These are phyloP conservation scores for Lucinisca nassula DNA, from an alignment of 2,888 invertebrate species.

Conservation along the genomic window DNA sequence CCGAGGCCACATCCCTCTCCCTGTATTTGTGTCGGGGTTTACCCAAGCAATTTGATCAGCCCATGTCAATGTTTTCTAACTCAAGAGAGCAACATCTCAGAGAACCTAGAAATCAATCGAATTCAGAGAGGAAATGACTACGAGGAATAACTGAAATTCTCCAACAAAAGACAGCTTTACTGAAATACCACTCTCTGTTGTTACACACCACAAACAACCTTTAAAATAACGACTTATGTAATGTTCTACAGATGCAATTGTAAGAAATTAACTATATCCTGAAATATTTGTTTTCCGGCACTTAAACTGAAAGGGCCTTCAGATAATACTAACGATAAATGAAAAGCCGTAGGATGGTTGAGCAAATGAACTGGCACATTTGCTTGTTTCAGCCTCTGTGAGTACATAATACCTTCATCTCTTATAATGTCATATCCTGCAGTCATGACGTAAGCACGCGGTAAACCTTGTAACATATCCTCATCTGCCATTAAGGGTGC, in stretches of 20 bases:
- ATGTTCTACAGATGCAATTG: constrained; percentile 50
- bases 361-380: constrained; percentile 71
- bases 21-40: no score
- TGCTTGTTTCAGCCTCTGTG: constrained; percentile 75
- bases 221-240: no score
- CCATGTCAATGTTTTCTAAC: no score
- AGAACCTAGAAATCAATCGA: no score
- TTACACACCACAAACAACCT: no score
- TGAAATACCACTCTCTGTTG: no score
- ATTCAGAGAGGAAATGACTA: no score
- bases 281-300: constrained; percentile 43
- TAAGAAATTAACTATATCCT: constrained; percentile 59
- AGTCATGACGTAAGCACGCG: constrained; percentile 85
- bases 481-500: constrained; percentile 85
- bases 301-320: constrained; percentile 46
- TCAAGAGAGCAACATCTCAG: no score
- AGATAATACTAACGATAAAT: constrained; percentile 60
- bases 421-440: constrained; percentile 86
- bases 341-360: constrained; percentile 68
- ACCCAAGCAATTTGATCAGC: no score
- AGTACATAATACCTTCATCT: constrained; percentile 87
- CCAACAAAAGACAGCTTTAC: no score
- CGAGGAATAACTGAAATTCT: no score
- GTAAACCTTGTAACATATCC: constrained; percentile 75
- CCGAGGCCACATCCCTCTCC: no score